A percentile compares a stretch with the other conserved stretches of the same genome.
phyloP scores from a whole-genome alignment of 1,140 invertebrate genomes.

The Papilio polyxenes region DNA sequence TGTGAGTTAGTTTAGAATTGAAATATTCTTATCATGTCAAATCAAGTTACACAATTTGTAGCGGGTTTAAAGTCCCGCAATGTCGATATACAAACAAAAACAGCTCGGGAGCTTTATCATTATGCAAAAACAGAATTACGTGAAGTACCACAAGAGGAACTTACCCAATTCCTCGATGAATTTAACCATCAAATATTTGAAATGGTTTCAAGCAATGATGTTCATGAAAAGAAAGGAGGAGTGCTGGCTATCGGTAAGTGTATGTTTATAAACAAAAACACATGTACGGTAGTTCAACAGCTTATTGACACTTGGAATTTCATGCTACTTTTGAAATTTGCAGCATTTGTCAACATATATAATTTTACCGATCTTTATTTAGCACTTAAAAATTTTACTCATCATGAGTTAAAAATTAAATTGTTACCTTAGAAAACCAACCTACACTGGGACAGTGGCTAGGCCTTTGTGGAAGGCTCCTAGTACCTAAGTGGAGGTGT shows the following conservation, averaged over 20 bases:
- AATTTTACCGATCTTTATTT: too few relatives aligned
- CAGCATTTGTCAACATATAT: neutral
- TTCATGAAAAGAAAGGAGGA: slow-evolving; percentile 97
- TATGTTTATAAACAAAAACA: slow-evolving; percentile 40
- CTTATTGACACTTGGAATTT: neutral
- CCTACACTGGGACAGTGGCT: too few relatives aligned
- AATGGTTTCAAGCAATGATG: slow-evolving; percentile 95
- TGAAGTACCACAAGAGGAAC: slow-evolving; percentile 95
- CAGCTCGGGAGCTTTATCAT: slow-evolving; percentile 92
- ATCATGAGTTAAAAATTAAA: neutral
- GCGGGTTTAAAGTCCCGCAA: slow-evolving; percentile 52
- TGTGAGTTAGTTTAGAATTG: neutral
- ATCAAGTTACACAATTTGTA: slow-evolving; percentile 26
- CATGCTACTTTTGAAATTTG: neutral
- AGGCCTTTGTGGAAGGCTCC: too few relatives aligned
- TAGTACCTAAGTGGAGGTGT: too few relatives aligned
- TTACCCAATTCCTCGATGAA: slow-evolving; percentile 94
- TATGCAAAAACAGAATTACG: slow-evolving; percentile 96
- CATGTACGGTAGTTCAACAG: neutral
- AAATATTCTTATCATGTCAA: slow-evolving; percentile 15
- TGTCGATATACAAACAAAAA: slow-evolving; percentile 91
- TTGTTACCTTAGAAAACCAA: neutral
- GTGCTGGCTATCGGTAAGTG: slow-evolving; percentile 94
- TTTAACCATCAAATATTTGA: slow-evolving; percentile 98
- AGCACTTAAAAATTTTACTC: too few relatives aligned